Percentiles rank a stretch among this genome's conserved stretches.
These are phyloP conservation scores for Halichoeres trimaculatus DNA, from an alignment of 2,113 vertebrate genomes.

Conservation along the genomic window DNA sequence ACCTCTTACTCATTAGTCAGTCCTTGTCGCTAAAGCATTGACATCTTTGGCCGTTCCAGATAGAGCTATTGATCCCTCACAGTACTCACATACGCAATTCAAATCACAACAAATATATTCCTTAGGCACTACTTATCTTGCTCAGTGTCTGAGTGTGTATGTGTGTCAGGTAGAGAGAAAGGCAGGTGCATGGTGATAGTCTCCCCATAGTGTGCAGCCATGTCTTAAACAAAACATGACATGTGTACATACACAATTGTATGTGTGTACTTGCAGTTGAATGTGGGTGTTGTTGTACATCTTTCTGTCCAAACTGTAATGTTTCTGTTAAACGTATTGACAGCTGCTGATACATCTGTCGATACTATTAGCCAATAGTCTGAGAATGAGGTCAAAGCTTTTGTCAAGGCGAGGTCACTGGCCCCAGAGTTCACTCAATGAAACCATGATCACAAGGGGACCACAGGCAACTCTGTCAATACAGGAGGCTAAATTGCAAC, in stretches of 20 bases:
- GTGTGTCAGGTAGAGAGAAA: neutral
- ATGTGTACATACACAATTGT: neutral
- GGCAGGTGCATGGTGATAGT: neutral
- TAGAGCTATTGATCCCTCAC: slow-evolving; percentile 70
- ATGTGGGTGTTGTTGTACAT: slow-evolving; percentile 31
- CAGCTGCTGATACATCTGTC: slow-evolving; percentile 49
- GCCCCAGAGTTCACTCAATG: slow-evolving; percentile 56
- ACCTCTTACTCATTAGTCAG: slow-evolving; percentile 61
- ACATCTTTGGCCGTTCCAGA: slow-evolving; percentile 61
- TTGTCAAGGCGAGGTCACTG: slow-evolving; percentile 59
- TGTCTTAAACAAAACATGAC: neutral
- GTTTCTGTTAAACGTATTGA: slow-evolving; percentile 38
- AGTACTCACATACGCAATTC: slow-evolving; percentile 60
- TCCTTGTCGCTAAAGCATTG: slow-evolving; percentile 46
- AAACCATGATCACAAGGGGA: slow-evolving; percentile 35
- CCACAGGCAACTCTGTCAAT: slow-evolving; percentile 1
- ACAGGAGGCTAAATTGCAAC: slow-evolving; percentile 8
- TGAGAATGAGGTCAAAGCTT: slow-evolving; percentile 67
- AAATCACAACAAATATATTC: slow-evolving; percentile 69
- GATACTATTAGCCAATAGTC: slow-evolving; percentile 48
- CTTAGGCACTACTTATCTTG: slow-evolving; percentile 36
- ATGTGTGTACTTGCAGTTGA: slow-evolving; percentile 23
- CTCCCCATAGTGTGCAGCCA: neutral
- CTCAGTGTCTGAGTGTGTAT: slow-evolving; percentile 17
- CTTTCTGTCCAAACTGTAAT: slow-evolving; percentile 33